Evolutionary conservation across 2,797 vertebrate genomes (phyloP).

Genomic region (Fistularia commersonii): DNA sequence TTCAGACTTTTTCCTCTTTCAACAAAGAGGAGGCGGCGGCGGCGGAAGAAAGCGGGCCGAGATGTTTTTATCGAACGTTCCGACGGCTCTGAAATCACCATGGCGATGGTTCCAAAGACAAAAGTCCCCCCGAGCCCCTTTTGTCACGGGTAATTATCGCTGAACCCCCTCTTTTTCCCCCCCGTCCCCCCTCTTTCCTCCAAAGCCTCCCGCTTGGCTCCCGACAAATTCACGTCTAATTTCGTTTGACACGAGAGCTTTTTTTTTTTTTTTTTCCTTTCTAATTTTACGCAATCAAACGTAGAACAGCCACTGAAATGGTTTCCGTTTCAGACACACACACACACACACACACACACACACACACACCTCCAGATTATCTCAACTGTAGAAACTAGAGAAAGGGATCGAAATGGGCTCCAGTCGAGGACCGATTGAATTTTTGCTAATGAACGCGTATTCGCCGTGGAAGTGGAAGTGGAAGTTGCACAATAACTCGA

Average conservation of each 20-base stretch:
- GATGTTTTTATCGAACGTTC: slow-evolving; percentile 66
- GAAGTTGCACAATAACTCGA: slow-evolving; percentile 55
- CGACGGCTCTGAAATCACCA: slow-evolving; percentile 59
- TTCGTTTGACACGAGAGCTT: slow-evolving; percentile 55
- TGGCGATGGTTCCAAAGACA: slow-evolving; percentile 65
- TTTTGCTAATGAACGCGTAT: slow-evolving; percentile 38
- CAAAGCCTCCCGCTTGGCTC: slow-evolving; percentile 61
- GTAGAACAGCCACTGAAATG: slow-evolving; percentile 43
- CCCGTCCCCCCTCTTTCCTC: no score
- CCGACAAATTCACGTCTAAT: slow-evolving; percentile 60
- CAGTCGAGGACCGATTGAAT: slow-evolving; percentile 19
- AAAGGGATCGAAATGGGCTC: slow-evolving; percentile 19
- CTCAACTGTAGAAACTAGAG: slow-evolving; percentile 27
- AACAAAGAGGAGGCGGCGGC: no score
- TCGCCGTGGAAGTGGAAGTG: slow-evolving; percentile 33
- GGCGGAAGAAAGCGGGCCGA: slow-evolving; percentile 44
- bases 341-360: no score
- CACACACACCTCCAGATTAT: slow-evolving; percentile 32
- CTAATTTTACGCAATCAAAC: slow-evolving; percentile 38
- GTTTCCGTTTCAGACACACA: slow-evolving; percentile 30
- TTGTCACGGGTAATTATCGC: slow-evolving; percentile 67
- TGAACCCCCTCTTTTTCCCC: no score
- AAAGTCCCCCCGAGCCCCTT: slow-evolving; percentile 60
- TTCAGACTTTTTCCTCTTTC: no score
- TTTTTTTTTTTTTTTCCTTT: no score